Base-by-base conservation (phyloP, 2,113 vertebrate genomes). In the Ardeotis arabs region DNA sequence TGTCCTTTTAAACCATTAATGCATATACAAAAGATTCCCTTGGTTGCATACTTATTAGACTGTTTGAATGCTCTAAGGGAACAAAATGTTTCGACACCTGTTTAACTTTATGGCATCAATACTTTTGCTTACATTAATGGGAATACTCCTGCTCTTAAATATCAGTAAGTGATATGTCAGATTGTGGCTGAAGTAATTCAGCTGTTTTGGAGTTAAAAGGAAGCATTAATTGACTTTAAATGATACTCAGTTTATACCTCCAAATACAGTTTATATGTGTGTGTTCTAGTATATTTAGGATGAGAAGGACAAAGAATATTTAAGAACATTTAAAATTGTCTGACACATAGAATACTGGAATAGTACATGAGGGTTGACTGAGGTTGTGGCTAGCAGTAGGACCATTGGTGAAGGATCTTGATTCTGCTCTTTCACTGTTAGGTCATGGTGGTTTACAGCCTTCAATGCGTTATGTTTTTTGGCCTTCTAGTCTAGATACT, bases 31-130 rank as follows among this genome's bases (percentile, higher is more conserved):
- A 79, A 75, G 15, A 77, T 63, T 59, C 5, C 24, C 7, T n/a
- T 74, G 11, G 5, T 66, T 88, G 27, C 28, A 44, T 27, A 33
- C 23, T 60, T 20, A 37, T 33, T 63, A 85, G 50, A 23, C 14
- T 70, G 31, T 35, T 69, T 25, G 12, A 60, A 19, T 5, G 5
- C 19, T 87, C 23, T 74, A 60, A 56, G 33, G 25, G 22, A 87
- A 25, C 9, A 82, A 59, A 35, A 56, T 1, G 1, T 39, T 70
- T 60, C 5, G 5, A 45, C 20, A 50, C 8, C 8, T 1, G 1
- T 41, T 79, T 47, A 77, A 44, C 28, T 72, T 73, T 6, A 33
- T 47, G 45, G 37, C 19, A 24, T 11, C 14, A 41, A 33, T 53
- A 21, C 17, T 69, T 49, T 28, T 84, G 6, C 33, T 90, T 59